phyloP scores from a whole-genome alignment of 2,888 invertebrate genomes.

The Hemistola chrysoprasaria region DNA sequence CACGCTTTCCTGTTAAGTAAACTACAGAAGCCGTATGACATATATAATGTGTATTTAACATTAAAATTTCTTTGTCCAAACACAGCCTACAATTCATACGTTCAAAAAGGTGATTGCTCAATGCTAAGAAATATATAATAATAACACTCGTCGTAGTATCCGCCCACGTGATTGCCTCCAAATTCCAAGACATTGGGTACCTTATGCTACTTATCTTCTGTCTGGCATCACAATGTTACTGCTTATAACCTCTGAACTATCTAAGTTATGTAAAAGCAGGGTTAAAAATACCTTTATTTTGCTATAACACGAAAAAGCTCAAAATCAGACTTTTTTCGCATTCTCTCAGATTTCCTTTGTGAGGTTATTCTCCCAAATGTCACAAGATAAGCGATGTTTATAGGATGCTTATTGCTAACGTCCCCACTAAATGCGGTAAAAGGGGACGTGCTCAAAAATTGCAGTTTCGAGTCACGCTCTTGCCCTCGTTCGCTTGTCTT shows the following conservation, averaged over 20 bases:
- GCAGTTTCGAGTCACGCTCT: slow-evolving; percentile 41
- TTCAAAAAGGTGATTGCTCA: slow-evolving; percentile 62
- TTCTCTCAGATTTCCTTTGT: too few relatives aligned
- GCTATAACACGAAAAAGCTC: too few relatives aligned
- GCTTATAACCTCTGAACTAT: slow-evolving; percentile 42
- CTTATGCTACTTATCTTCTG: slow-evolving; percentile 41
- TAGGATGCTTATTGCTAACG: too few relatives aligned
- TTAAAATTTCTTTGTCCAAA: slow-evolving; percentile 43
- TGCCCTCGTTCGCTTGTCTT: slow-evolving; percentile 57
- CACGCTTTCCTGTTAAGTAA: too few relatives aligned
- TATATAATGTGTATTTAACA: too few relatives aligned
- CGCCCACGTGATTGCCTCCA: slow-evolving; percentile 21
- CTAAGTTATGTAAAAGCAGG: too few relatives aligned
- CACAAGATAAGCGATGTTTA: neutral
- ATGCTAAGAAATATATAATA: slow-evolving; percentile 20
- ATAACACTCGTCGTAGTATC: slow-evolving; percentile 2
- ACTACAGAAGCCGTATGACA: too few relatives aligned
- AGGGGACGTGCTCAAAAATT: slow-evolving; percentile 15
- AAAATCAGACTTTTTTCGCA: too few relatives aligned
- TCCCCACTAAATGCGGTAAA: neutral
- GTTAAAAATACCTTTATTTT: too few relatives aligned
- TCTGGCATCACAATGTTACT: slow-evolving; percentile 46
- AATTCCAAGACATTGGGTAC: slow-evolving; percentile 51
- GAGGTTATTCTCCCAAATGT: neutral
- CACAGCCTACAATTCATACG: slow-evolving; percentile 21